Evolutionary conservation across 2,113 vertebrate genomes (phyloP), one percentile per base, ranked within the genome.

Genomic region (Hippocampus mohnikei): DNA sequence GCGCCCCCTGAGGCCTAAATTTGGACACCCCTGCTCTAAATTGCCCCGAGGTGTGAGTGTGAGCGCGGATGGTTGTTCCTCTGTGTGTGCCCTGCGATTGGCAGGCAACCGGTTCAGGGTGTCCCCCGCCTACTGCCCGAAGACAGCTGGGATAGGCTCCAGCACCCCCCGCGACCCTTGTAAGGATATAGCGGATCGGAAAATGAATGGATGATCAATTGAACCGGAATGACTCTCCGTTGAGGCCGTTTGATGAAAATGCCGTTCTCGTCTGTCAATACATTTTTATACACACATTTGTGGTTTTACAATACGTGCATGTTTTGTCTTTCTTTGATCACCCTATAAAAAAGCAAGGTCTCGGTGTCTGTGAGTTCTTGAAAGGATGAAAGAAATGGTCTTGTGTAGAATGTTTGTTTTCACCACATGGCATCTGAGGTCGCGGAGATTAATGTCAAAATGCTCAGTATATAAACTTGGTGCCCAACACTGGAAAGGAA

Each of bases 381-480:
- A 13, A 62, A 44, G 4, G 60, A 41, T 58, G 55, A 72, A 70
- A 67, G 5, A 61, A 59, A 58, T 27, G 21, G n/a, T 12, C 25
- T 70, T 72, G 61, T 59, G 8, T 18, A 69, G 46, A 64, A 41
- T 66, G 16, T 20, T 46, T 27, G 25, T 67, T 59, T 29, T 58
- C 41, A 25, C 15, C n/a, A 23, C 44, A n/a, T 50, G 41, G 16
- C 18, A 66, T 3, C 16, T 48, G n/a, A 60, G 50, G 52, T 8
- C 33, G 13, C 27, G 23, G 25, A 6, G 42, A 42, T 21, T 11
- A 29, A 58, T 69, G 62, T 73, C 46, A 53, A 65, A 69, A 70
- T 62, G 67, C 42, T 52, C 12, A 40, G 66, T 37, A 71, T 72
- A 37, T 64, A 25, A 63, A 70, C 60, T 5, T 20, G 41, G 46